Base-by-base conservation (phyloP, 2,113 vertebrate genomes). In the Asarcornis scutulata region DNA sequence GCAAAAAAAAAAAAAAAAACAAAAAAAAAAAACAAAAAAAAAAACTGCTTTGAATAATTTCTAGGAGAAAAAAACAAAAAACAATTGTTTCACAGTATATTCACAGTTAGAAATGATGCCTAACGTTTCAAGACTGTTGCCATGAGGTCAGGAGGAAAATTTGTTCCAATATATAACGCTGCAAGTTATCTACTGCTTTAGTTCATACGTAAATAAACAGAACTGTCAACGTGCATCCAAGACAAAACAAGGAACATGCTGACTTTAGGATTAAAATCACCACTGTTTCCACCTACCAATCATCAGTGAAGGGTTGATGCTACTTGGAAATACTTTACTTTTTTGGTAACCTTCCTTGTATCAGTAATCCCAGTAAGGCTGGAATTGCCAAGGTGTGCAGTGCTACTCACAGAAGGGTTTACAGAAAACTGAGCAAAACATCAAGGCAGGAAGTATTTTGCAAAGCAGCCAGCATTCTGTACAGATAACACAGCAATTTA, bases 91-190 rank as follows among this genome's bases (percentile, higher is more conserved):
- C 46, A 84, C 60, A 64, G 29, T 44, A 84, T 52, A 91, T 69
- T 71, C 62, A 34, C 2, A 21, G 25, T 26, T 91, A 75, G 68
- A 78, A 60, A 53, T 0, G 5, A 68, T 60, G 73, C 76, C 73
- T 95, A 82, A 91, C 48, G 48, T 89, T 81, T 93, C 69, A 91
- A 91, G 69, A 79, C 44, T 91, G 63, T 50, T 89, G 58, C 66
- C 80, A 50, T 31, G 71, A 92, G 67, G 74, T 50, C 29, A 26
- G 74, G 34, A 76, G 89, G 86, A 87, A 64, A 84, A 95, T 84
- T 68, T 72, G 17, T 79, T 86, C 81, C 74, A 34, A 59, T 78
- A 56, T 21, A 11, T 55, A 89, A 68, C 38, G 72, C 2, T 72
- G 62, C 46, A 68, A 82, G 71, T 84, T 72, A 72, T 58, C 68